Conservation (phyloP, 2,797 vertebrate genomes). For the Naso thynnoides region DNA sequence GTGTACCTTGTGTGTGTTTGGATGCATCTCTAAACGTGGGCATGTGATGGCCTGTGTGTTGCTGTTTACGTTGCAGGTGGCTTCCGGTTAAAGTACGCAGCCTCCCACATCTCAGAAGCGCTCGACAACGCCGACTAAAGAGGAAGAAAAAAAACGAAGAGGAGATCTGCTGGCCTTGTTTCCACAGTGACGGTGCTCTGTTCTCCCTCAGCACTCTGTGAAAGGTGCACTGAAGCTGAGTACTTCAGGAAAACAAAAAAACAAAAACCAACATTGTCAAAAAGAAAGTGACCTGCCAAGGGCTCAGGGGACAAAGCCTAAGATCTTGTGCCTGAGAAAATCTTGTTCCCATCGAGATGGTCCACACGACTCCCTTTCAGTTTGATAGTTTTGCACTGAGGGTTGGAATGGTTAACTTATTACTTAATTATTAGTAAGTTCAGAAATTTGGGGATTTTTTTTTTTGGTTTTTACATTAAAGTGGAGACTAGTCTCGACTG, state of each 20-base stretch:
- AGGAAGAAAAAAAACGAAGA: slow-evolving; percentile 67
- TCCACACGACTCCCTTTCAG: slow-evolving; percentile 53
- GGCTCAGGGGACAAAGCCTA: slow-evolving; percentile 49
- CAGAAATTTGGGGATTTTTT: slow-evolving; percentile 43
- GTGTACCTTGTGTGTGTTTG: slow-evolving; percentile 29
- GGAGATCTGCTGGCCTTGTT: slow-evolving; percentile 10
- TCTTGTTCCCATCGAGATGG: slow-evolving; percentile 41
- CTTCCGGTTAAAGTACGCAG: slow-evolving; percentile 94
- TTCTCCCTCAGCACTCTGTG: slow-evolving; percentile 13
- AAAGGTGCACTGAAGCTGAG: slow-evolving; percentile 24
- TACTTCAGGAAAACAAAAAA: slow-evolving; percentile 30
- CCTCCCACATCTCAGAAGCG: slow-evolving; percentile 91
- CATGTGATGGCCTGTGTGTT: slow-evolving; percentile 18
- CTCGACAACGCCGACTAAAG: slow-evolving; percentile 93
- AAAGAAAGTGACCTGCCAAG: slow-evolving; percentile 46
- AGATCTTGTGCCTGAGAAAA: slow-evolving; percentile 71
- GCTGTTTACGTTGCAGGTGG: slow-evolving; percentile 84
- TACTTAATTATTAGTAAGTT: slow-evolving; percentile 66
- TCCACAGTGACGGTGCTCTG: slow-evolving; percentile 16
- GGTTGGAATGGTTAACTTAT: slow-evolving; percentile 78
- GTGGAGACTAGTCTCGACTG: slow-evolving; percentile 18
- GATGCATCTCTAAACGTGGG: slow-evolving; percentile 32
- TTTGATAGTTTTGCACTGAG: slow-evolving; percentile 85
- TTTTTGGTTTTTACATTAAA: slow-evolving; percentile 60
- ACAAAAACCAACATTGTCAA: not conserved